A percentile compares a stretch with the other conserved stretches of the same genome.
These are phyloP conservation scores for Pelobates fuscus DNA, from an alignment of 2,113 vertebrate genomes.

Conservation along the genomic window DNA sequence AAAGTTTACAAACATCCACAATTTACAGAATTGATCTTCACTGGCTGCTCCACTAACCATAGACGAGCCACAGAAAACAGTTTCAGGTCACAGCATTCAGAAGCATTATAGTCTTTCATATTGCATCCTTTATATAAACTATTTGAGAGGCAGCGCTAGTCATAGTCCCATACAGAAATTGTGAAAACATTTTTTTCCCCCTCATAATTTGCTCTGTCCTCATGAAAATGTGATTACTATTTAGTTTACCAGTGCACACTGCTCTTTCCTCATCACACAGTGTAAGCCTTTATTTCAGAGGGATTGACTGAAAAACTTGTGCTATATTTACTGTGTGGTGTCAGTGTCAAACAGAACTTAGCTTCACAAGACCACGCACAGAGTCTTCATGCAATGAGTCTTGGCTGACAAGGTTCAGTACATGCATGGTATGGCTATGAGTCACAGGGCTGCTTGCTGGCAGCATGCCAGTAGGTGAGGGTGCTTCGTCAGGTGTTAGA, in stretches of 20 bases:
- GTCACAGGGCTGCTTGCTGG: constrained; percentile 79
- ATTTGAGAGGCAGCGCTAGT: no score
- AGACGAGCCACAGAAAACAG: no score
- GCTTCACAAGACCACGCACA: constrained; percentile 92
- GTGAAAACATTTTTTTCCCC: no score
- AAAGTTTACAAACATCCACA: no score
- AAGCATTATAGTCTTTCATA: no score
- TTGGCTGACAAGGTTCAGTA: constrained; percentile 90
- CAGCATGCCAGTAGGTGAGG: constrained; percentile 86
- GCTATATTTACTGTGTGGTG: constrained; percentile 9
- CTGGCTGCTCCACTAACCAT: no score
- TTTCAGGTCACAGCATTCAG: no score
- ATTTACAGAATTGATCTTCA: no score
- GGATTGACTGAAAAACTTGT: constrained; percentile 57
- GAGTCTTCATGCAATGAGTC: constrained; percentile 96
- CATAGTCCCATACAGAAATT: no score
- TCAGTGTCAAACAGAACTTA: constrained; percentile 89
- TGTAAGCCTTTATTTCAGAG: constrained; percentile 50
- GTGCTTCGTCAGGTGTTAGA: constrained; percentile 90
- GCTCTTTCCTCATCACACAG: constrained; percentile 41
- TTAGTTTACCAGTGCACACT: constrained; percentile 11
- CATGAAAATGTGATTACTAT: background rate
- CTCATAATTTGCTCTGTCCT: no score
- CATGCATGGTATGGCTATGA: constrained; percentile 84
- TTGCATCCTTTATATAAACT: no score